Evolutionary conservation across 2,113 vertebrate species (phyloP).

Genomic region (Todiramphus saurophagus): DNA sequence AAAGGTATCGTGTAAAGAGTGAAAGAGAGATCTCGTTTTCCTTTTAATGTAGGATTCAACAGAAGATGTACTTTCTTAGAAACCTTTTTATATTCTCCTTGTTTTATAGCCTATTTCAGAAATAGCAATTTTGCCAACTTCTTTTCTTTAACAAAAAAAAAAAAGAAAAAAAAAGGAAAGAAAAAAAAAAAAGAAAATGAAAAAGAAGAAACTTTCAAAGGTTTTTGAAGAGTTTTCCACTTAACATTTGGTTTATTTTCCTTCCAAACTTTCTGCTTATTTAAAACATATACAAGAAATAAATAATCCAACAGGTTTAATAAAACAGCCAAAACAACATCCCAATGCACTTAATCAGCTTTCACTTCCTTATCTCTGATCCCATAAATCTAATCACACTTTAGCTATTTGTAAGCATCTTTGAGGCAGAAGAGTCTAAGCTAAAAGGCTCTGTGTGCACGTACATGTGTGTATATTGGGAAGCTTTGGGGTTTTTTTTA

Average conservation of each 20-base stretch:
- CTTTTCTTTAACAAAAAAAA: neutral
- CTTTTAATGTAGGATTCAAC: neutral
- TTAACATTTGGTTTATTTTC: rapidly evolving
- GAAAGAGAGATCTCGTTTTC: neutral
- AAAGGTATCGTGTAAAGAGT: neutral
- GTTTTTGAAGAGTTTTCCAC: neutral
- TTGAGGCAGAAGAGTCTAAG: neutral
- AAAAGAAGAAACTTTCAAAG: neutral
- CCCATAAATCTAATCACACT: neutral
- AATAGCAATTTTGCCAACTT: neutral
- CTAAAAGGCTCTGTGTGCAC: neutral
- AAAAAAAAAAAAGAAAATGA: neutral
- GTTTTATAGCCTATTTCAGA: neutral
- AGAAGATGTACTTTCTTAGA: neutral
- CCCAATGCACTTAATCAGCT: neutral
- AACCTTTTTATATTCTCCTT: neutral
- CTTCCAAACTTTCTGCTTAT: neutral
- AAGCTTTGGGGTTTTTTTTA: neutral
- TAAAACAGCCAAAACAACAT: neutral
- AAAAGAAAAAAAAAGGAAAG: neutral
- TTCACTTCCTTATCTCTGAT: neutral
- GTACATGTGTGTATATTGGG: rapidly evolving
- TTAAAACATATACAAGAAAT: neutral
- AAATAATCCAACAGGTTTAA: neutral
- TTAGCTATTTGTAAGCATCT: neutral